Conservation (phyloP, 2,888 invertebrate species). For the Luffia ferchaultella region DNA sequence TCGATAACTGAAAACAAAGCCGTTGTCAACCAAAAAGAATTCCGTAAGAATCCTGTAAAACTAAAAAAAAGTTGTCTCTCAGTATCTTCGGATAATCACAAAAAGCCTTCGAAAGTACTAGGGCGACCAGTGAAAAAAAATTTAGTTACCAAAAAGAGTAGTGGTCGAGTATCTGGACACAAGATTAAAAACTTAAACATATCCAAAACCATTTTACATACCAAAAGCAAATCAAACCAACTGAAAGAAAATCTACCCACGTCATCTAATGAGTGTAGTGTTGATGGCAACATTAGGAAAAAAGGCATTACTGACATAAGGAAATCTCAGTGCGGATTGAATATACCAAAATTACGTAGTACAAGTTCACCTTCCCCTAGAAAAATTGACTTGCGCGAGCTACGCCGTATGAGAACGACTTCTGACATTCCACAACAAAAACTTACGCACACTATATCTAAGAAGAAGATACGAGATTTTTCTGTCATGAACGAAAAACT, state of each 20-base stretch:
- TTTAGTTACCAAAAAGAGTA: slow-evolving; percentile 20
- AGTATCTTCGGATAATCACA: slow-evolving; percentile 9
- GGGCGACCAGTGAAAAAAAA: slow-evolving; percentile 3
- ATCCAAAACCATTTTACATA: slow-evolving; percentile 29
- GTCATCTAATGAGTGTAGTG: neutral
- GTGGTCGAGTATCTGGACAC: slow-evolving; percentile 27
- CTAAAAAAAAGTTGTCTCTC: neutral
- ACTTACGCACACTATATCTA: neutral
- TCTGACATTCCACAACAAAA: slow-evolving; percentile 8
- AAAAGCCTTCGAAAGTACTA: slow-evolving; percentile 12
- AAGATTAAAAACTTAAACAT: slow-evolving; percentile 54
- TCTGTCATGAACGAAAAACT: neutral
- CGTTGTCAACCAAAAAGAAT: slow-evolving; percentile 31
- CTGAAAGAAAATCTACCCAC: slow-evolving; percentile 18
- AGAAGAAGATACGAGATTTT: too few relatives aligned
- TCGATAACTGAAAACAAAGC: slow-evolving; percentile 45
- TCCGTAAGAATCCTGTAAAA: slow-evolving; percentile 20
- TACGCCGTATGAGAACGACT: slow-evolving; percentile 10
- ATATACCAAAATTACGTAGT: slow-evolving; percentile 20
- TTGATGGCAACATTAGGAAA: neutral
- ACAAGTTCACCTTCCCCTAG: slow-evolving; percentile 32
- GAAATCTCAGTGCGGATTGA: slow-evolving; percentile 9
- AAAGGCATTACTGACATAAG: slow-evolving; percentile 12
- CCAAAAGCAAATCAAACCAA: neutral
- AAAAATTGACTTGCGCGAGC: slow-evolving; percentile 11